Evolutionary conservation across 1,140 invertebrate genomes (phyloP), one percentile per base, ranked within the genome.

Genomic region (Ericerus pela): DNA sequence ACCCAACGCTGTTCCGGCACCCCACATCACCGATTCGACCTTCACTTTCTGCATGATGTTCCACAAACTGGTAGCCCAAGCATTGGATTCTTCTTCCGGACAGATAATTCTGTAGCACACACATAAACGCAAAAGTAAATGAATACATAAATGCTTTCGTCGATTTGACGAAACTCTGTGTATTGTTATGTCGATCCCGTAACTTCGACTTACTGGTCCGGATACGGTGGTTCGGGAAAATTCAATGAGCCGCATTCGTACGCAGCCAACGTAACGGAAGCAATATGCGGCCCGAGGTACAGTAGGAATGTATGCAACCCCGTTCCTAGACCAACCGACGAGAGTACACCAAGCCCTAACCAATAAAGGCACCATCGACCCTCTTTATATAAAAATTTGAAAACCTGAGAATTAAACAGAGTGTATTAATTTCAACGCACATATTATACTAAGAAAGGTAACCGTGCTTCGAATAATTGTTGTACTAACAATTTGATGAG

Each of bases 301-400:
- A 99, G 74, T 12, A 99, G 75, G 75, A 99, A 99, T 53, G 96
- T 99, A 69, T 99, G 96, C 24, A 99, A 77, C 5, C 96, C 96
- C 0, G 94, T 97, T 12, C 96, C 96, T 28, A 99, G 75, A 1
- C 96, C 96, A 43, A 99, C 91, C 10, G 93, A 97, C 22, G 94
- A 97, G 52, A 98, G 76, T 18, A 99, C 83, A 29, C 96, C 96
- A 47, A 99, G 76, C 11, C 91, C 84, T 58, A 95, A 74, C 96
- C 96, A 99, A 75, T 96, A 98, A 8, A 79, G 64, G 73, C 82
- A 89, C 84, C 89, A 94, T 64, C 20, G 22, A 47, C 41, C 41
- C 22, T 47, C 41, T 47, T 47, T 47, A 14, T 47, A 47, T 24
- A 47, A 24, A 8, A 24, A 24, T 14, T 16, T 47, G 8, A 47